Base-by-base conservation (phyloP, 2,113 vertebrate genomes). In the Ondatra zibethicus region DNA sequence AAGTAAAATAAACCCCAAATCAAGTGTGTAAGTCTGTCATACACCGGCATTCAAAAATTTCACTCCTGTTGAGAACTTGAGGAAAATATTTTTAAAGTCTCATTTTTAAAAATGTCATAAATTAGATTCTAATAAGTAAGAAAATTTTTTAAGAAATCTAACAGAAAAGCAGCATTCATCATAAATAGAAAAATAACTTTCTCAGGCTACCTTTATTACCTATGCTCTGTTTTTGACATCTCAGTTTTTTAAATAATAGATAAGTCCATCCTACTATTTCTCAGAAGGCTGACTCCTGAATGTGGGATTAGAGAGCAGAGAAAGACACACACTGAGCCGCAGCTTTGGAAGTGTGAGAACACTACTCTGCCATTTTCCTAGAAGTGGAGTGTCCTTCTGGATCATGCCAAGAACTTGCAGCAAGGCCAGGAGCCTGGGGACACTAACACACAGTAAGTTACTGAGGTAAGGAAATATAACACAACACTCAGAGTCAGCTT, bases 121-220 rank as follows among this genome's bases (percentile, higher is more conserved):
- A 66, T 70, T 73, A 94, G 27, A 93, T 25, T 87, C 92, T 89
- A 97, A 55, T 85, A 96, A n/a, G 95, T 77, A 94, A 3, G 86
- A 81, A 4, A 36, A 87, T 10, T 55, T 55, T 42, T 89, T 88
- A 70, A 55, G 45, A 96, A 39, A 91, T 3, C 16, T 84, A 88
- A 58, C 13, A 87, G 47, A 95, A 97, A 96, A 91, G 52, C 13
- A 82, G 21, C 12, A 82, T 80, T 88, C 78, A 87, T 21, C 89
- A 96, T 33, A n/a, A 92, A 88, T 4, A 92, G 25, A 82, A 88
- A 97, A 90, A 77, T 47, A 95, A 63, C 36, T 94, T 97, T 75
- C 39, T 89, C 50, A 52, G 5, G 66, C 63, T 87, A 65, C 87
- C 27, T 91, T 70, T 90, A 84, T 47, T 77, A 73, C 39, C 19